phyloP scores from a whole-genome alignment of 1,140 invertebrate species.

The Philaenus spumarius region DNA sequence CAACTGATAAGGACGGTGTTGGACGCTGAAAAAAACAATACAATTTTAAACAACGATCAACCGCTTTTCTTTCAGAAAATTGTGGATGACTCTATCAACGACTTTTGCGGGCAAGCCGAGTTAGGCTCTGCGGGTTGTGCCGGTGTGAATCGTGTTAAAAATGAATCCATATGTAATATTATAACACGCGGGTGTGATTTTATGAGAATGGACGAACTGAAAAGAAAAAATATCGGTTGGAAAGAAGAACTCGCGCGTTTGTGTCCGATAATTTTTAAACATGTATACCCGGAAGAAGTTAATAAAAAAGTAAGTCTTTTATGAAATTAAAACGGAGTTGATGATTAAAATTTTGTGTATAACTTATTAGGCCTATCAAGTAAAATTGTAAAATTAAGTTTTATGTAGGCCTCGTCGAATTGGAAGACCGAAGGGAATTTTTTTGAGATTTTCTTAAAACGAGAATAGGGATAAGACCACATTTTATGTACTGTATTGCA shows the following conservation, averaged over 20 bases:
- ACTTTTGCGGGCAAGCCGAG: not conserved
- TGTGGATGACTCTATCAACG: not conserved
- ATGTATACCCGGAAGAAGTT: no score
- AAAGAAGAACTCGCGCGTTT: not conserved
- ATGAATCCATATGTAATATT: not conserved
- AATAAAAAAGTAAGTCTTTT: no score
- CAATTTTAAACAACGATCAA: not conserved
- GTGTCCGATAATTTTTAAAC: constrained; percentile 1
- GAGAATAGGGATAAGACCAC: no score
- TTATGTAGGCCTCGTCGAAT: no score
- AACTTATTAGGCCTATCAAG: no score
- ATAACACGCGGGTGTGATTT: not conserved
- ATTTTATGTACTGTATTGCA: no score
- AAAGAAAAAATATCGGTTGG: not conserved
- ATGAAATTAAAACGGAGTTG: no score
- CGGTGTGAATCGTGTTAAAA: constrained; percentile 1
- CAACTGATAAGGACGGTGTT: not conserved
- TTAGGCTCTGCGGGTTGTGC: not conserved
- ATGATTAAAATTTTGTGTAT: no score
- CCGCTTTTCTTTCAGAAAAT: not conserved
- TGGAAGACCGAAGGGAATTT: no score
- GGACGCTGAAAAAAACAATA: not conserved
- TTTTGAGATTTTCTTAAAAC: no score
- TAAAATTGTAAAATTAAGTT: no score
- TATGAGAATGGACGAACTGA: constrained; percentile 2